Evolutionary conservation across 2,797 vertebrate genomes (phyloP).

Genomic region (Dendrocincla fuliginosa): DNA sequence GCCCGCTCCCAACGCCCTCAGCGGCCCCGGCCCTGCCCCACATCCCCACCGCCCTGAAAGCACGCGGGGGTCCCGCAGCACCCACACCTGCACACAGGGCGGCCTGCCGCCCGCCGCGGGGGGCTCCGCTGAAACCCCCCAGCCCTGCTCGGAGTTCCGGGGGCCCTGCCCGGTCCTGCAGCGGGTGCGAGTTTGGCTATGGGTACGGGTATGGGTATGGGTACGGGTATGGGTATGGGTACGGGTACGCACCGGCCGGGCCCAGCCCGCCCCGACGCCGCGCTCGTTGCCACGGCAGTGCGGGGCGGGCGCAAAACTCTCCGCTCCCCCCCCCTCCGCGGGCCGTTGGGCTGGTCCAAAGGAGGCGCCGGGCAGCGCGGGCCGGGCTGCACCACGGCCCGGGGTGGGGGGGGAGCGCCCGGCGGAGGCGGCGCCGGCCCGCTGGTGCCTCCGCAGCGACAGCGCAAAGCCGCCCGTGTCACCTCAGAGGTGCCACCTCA

Average conservation of each 20-base stretch:
- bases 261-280: neutral
- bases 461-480: too few species aligned
- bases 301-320: neutral
- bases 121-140: too few species aligned
- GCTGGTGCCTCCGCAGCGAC: neutral
- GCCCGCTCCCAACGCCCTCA: rapidly evolving
- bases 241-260: neutral
- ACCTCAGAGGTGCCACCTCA: too few species aligned
- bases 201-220: neutral
- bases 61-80: too few species aligned
- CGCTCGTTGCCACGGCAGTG: neutral
- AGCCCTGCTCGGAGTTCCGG: too few species aligned
- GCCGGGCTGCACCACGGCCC: neutral
- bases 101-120: neutral
- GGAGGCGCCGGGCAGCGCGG: neutral
- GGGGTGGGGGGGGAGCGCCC: neutral
- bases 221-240: too few species aligned
- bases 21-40: neutral
- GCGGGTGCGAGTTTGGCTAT: too few species aligned
- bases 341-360: neutral
- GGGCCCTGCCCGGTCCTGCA: neutral
- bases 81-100: neutral
- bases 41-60: rapidly evolving
- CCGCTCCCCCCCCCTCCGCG: neutral
- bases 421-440: rapidly evolving